Conservation (phyloP, 2,113 vertebrate species). For the Microtus oregoni region DNA sequence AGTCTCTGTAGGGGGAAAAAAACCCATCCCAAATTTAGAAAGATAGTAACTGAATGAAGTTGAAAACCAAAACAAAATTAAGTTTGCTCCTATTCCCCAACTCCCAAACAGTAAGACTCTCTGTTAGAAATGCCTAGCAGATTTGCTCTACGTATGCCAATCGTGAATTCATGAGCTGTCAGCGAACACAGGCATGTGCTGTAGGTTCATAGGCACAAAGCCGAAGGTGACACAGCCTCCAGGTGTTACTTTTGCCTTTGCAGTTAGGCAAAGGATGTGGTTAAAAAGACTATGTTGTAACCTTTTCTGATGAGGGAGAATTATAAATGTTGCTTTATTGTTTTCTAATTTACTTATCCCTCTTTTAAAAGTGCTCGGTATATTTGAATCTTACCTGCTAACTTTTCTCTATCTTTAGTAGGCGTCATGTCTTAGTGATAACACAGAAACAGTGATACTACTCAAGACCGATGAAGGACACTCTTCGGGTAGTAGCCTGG, state of each 20-base stretch:
- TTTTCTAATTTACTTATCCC: neutral
- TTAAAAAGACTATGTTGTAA: neutral
- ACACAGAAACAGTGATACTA: neutral
- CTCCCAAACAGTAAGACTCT: neutral
- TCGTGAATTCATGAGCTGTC: neutral
- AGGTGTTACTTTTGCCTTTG: neutral
- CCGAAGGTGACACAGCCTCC: rapidly evolving
- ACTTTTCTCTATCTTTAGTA: neutral
- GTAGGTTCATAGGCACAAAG: neutral
- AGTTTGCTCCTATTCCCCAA: neutral
- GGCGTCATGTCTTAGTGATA: neutral
- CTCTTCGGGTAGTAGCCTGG: rapidly evolving
- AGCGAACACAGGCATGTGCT: neutral
- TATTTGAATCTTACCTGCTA: neutral
- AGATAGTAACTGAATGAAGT: neutral
- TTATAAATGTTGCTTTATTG: neutral
- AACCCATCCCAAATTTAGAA: neutral
- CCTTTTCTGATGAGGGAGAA: neutral
- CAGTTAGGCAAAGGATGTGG: neutral
- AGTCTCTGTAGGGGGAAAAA: neutral
- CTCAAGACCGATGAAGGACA: neutral
- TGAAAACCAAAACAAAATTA: neutral
- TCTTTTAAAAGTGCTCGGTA: neutral
- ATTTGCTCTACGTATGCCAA: neutral
- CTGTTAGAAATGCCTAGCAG: neutral